A percentile compares a stretch with the other conserved stretches of the same genome.
These are phyloP conservation scores for Gallirallus australis DNA, from an alignment of 2,797 vertebrate genomes.

Conservation along the genomic window DNA sequence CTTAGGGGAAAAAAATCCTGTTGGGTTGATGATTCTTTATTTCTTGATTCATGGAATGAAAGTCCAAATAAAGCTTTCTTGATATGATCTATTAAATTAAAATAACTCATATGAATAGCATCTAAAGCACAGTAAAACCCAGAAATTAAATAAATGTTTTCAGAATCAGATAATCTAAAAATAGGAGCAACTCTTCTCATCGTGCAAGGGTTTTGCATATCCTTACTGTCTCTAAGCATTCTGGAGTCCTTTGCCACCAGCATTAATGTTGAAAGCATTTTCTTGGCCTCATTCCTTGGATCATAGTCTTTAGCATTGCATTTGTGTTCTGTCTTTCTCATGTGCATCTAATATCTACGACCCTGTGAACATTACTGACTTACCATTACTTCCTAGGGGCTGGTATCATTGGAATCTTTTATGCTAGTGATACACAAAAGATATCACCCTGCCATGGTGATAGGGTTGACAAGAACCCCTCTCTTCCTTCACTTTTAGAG, in stretches of 20 bases:
- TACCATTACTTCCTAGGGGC: neutral
- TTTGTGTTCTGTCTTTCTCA: neutral
- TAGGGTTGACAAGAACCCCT: neutral
- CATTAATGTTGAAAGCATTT: neutral
- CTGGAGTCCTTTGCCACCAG: rapidly evolving
- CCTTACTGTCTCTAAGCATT: neutral
- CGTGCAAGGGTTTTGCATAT: neutral
- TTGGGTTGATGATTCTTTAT: neutral
- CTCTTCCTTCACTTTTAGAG: neutral
- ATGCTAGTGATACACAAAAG: neutral
- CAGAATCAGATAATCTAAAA: constrained; percentile 28
- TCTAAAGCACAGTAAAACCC: neutral
- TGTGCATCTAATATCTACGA: neutral
- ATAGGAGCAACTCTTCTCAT: neutral
- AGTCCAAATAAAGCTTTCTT: constrained; percentile 20
- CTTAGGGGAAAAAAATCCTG: neutral
- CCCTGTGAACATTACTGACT: neutral
- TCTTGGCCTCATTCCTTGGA: neutral
- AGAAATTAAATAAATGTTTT: constrained; percentile 5
- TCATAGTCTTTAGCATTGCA: neutral
- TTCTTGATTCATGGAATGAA: neutral
- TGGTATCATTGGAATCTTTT: neutral
- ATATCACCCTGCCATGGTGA: neutral
- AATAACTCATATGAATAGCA: constrained; percentile 27
- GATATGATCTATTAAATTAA: constrained; percentile 47